Evolutionary conservation across 2,113 vertebrate genomes (phyloP).

Genomic region (Bungarus multicinctus): DNA sequence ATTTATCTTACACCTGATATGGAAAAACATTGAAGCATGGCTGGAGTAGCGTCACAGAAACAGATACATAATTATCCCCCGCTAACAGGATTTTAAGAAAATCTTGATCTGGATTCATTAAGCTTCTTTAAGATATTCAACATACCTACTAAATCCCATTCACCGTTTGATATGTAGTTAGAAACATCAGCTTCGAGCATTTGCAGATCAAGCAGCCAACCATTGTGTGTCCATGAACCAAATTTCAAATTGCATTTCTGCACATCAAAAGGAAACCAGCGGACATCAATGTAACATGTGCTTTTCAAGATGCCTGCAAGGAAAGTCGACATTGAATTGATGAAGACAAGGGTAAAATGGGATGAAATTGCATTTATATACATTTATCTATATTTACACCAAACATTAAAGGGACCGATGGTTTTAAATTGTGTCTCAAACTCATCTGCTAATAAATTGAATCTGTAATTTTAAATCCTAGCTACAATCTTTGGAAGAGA

Average conservation of each 20-base stretch:
- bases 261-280: conserved; percentile 91
- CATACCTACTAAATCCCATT: conserved; percentile 93
- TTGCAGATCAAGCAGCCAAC: conserved; percentile 88
- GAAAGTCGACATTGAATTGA: fast-evolving
- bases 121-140: background rate
- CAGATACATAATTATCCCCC: background rate
- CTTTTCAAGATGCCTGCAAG: conserved; percentile 67
- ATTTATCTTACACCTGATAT: background rate
- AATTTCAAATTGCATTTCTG: conserved; percentile 92
- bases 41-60: background rate
- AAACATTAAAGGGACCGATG: background rate
- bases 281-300: conserved; percentile 89
- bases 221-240: conserved; percentile 89
- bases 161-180: conserved; percentile 87
- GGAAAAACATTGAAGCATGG: background rate
- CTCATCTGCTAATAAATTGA: background rate
- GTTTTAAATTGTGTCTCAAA: background rate
- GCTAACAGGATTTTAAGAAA: background rate
- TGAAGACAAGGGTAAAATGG: background rate
- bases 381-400: background rate
- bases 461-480: background rate
- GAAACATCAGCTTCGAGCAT: conserved; percentile 88
- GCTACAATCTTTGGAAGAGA: background rate
- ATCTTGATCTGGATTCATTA: background rate
- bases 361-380: background rate